These are phyloP conservation scores for Stichodactyla mertensii DNA, from an alignment of 64 coral and sea anemone genomes.

Conservation along the genomic window DNA sequence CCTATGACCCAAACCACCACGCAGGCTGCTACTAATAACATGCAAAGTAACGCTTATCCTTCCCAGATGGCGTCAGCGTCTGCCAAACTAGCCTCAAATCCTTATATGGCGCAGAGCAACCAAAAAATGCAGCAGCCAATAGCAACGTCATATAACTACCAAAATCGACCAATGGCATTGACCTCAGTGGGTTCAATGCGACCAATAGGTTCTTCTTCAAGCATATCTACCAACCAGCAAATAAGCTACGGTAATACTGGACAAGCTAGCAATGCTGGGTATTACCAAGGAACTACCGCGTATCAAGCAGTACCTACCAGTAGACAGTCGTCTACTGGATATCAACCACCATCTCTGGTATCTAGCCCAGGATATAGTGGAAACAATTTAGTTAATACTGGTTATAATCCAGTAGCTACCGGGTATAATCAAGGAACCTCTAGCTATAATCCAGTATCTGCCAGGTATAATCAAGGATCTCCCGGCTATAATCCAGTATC, in stretches of 20 bases:
- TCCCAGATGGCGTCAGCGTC: background rate
- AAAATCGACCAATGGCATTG: background rate
- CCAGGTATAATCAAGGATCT: background rate
- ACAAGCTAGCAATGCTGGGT: background rate
- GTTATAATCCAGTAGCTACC: background rate
- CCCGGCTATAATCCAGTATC: too few relatives aligned
- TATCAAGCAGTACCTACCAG: background rate
- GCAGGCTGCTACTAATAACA: background rate
- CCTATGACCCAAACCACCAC: background rate
- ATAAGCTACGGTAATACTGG: background rate
- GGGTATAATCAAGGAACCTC: background rate
- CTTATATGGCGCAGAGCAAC: background rate
- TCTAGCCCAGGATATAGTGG: background rate
- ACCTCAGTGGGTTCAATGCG: background rate
- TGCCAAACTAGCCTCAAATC: background rate
- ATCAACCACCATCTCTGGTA: background rate
- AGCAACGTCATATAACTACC: background rate
- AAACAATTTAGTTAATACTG: background rate
- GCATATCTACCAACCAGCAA: background rate
- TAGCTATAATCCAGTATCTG: background rate
- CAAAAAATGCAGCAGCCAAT: constrained; percentile 6
- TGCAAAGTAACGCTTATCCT: background rate
- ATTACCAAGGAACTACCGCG: background rate
- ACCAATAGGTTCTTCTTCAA: background rate
- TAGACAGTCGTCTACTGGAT: background rate